Evolutionary conservation across 2,113 vertebrate species (phyloP).

Genomic region (Oreochromis niloticus): DNA sequence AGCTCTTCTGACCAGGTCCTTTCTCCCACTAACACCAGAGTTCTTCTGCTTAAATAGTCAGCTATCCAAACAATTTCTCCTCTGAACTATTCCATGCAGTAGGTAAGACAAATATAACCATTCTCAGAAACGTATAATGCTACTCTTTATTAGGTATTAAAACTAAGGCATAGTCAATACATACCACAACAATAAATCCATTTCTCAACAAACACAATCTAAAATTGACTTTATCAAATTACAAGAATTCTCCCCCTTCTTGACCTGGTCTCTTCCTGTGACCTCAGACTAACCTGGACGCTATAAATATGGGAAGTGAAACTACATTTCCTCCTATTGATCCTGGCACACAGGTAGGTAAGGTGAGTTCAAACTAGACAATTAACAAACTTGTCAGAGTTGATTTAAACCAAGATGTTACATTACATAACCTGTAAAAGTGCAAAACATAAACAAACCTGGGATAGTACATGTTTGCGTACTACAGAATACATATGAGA

Average conservation of each 20-base stretch:
- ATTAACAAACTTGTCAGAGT: background rate
- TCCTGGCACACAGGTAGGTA: background rate
- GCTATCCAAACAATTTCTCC: background rate
- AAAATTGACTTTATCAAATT: background rate
- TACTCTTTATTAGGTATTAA: background rate
- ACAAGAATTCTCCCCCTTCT: background rate
- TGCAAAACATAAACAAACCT: background rate
- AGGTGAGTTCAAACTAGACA: background rate
- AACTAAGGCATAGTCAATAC: background rate
- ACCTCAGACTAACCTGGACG: background rate
- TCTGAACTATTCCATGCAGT: background rate
- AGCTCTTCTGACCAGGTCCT: background rate
- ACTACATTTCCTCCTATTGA: background rate
- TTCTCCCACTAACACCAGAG: background rate
- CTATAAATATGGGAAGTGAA: background rate
- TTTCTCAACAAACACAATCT: background rate
- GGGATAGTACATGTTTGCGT: background rate
- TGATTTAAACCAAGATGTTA: background rate
- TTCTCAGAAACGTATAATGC: background rate
- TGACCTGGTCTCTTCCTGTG: background rate
- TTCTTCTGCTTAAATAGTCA: fast-evolving
- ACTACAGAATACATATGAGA: background rate
- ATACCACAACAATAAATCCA: fast-evolving
- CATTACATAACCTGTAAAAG: background rate
- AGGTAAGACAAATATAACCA: background rate